phyloP scores from a whole-genome alignment of 2,797 vertebrate species.

The Picus viridis region DNA sequence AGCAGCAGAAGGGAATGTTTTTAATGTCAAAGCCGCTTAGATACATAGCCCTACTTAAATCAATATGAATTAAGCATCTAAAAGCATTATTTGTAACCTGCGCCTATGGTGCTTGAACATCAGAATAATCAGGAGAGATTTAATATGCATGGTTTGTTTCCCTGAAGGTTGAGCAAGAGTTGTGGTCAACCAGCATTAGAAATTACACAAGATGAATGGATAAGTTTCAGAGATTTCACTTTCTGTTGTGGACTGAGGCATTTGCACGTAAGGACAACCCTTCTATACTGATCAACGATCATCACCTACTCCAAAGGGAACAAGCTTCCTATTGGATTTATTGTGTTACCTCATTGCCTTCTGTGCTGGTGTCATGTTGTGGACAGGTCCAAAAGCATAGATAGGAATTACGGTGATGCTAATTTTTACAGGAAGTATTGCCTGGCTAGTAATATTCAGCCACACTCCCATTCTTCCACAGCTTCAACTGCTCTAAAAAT shows the following conservation, averaged over 20 bases:
- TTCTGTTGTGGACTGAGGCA: neutral
- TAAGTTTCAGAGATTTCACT: conserved; percentile 11
- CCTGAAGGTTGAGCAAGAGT: conserved; percentile 36
- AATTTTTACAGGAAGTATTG: neutral
- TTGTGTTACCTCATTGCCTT: neutral
- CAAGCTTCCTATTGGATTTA: neutral
- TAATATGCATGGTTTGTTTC: conserved; percentile 1
- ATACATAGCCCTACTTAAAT: conserved; percentile 59
- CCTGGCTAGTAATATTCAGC: neutral
- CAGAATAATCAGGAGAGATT: conserved; percentile 47
- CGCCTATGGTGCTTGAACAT: conserved; percentile 25
- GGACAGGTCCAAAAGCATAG: neutral
- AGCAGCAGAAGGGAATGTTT: neutral
- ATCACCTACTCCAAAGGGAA: neutral
- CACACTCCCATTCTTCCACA: neutral
- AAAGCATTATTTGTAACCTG: conserved; percentile 9
- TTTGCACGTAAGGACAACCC: conserved; percentile 16
- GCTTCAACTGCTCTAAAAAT: neutral
- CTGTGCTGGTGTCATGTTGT: conserved; percentile 24
- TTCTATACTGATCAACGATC: conserved; percentile 6
- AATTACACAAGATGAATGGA: neutral
- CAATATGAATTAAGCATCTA: conserved; percentile 54
- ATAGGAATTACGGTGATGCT: neutral
- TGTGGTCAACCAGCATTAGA: conserved; percentile 32
- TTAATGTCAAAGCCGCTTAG: conserved; percentile 43